Evolutionary conservation across 37 sponge, comb jelly and placozoan species (phyloP).

Genomic region (Theonella swinhoei): DNA sequence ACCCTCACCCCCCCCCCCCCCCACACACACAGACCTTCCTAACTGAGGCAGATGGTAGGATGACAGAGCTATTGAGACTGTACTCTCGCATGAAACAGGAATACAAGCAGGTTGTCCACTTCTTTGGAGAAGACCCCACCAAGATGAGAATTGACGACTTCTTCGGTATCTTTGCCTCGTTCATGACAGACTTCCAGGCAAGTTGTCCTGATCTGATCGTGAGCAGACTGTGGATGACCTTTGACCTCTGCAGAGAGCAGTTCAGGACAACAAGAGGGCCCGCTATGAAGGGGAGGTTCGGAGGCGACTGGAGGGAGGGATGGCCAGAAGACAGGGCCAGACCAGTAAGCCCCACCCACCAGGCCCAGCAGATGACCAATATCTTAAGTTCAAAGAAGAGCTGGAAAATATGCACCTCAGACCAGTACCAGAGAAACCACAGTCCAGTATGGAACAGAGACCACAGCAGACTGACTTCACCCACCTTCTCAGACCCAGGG

Average conservation of each 20-base stretch:
- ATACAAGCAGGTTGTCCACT: slow-evolving; percentile 41
- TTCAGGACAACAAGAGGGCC: slow-evolving; percentile 23
- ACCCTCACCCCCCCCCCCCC: background rate
- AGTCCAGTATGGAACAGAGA: background rate
- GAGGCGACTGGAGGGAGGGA: background rate
- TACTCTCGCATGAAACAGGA: slow-evolving; percentile 63
- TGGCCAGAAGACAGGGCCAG: background rate
- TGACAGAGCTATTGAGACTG: slow-evolving; percentile 36
- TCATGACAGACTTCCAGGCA: slow-evolving; percentile 74
- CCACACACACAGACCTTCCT: slow-evolving; percentile 57
- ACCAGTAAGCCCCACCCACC: background rate
- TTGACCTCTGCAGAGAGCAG: slow-evolving; percentile 12
- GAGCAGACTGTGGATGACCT: background rate
- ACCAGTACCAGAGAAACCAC: background rate
- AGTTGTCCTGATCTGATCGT: background rate
- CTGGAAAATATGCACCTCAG: background rate
- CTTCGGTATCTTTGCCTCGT: slow-evolving; percentile 72
- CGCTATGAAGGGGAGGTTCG: slow-evolving; percentile 11
- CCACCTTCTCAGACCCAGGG: background rate
- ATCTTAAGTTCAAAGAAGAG: background rate
- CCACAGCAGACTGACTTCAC: background rate
- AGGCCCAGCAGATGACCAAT: background rate
- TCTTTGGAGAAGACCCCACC: slow-evolving; percentile 79
- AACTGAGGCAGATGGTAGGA: slow-evolving; percentile 38
- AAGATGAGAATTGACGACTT: slow-evolving; percentile 80